phyloP scores from a whole-genome alignment of 2,797 vertebrate genomes.

The Lophius americanus region DNA sequence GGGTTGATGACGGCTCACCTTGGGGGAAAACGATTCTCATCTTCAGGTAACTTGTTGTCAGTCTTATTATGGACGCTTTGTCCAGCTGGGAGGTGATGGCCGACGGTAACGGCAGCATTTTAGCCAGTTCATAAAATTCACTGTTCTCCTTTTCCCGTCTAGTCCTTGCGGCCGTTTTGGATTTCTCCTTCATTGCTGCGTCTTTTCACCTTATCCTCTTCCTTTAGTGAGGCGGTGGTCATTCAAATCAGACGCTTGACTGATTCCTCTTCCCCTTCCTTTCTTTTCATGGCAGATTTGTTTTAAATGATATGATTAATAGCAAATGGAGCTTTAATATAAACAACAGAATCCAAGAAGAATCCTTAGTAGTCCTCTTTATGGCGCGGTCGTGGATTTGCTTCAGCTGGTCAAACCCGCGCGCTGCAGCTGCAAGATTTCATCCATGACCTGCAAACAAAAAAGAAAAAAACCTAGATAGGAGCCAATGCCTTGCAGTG shows the following conservation, averaged over 20 bases:
- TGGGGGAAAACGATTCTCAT: slow-evolving; percentile 97
- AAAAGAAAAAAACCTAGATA: not conserved
- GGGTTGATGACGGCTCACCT: slow-evolving; percentile 79
- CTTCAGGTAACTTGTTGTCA: slow-evolving; percentile 97
- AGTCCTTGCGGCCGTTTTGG: slow-evolving; percentile 98
- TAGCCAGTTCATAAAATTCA: slow-evolving; percentile 97
- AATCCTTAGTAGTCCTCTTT: slow-evolving; percentile 35
- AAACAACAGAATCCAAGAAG: slow-evolving; percentile 31
- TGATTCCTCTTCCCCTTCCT: slow-evolving; percentile 36
- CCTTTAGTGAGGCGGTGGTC: slow-evolving; percentile 68
- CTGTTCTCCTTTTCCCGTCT: slow-evolving; percentile 98
- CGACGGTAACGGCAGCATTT: slow-evolving; percentile 94
- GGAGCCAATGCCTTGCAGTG: not conserved
- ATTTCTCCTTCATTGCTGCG: slow-evolving; percentile 94
- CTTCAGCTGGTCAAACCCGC: slow-evolving; percentile 52
- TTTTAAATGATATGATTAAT: not conserved
- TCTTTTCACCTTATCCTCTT: slow-evolving; percentile 53
- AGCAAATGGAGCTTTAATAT: not conserved
- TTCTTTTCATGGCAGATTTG: slow-evolving; percentile 54
- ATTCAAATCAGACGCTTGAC: slow-evolving; percentile 64
- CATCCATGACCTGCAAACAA: slow-evolving; percentile 67
- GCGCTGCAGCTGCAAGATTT: slow-evolving; percentile 31
- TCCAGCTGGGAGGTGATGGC: slow-evolving; percentile 97
- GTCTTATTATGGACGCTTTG: slow-evolving; percentile 95
- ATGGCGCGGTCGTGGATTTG: not conserved